phyloP scores from a whole-genome alignment of 2,113 vertebrate species.

The Ciconia stormi region DNA sequence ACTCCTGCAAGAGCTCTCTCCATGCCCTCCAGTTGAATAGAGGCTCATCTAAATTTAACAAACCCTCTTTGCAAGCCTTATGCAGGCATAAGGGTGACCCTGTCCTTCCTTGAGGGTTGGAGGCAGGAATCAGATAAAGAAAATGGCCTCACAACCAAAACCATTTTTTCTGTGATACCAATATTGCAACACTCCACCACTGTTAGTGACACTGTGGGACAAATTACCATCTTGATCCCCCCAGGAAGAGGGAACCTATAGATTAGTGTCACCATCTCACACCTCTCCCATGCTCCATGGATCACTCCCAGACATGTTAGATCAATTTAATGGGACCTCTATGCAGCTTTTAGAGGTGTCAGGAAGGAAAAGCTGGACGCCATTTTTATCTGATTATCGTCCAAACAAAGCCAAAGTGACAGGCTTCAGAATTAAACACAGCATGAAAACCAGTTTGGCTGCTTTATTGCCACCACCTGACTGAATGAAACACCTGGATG shows the following conservation, averaged over 20 bases:
- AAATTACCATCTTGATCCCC: background rate
- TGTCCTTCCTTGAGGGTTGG: background rate
- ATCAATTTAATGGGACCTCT: background rate
- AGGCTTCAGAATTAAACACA: background rate
- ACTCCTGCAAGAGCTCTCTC: background rate
- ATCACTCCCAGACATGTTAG: background rate
- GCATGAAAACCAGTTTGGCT: slow-evolving; percentile 51
- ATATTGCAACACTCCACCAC: background rate
- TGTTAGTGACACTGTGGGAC: background rate
- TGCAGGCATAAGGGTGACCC: background rate
- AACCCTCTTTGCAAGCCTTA: background rate
- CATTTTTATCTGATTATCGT: background rate
- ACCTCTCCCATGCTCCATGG: background rate
- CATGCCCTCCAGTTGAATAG: background rate
- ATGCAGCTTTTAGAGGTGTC: background rate
- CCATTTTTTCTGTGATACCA: background rate
- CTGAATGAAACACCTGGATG: slow-evolving; percentile 46
- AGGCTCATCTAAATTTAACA: background rate
- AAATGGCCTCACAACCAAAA: background rate
- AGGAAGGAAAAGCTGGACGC: background rate
- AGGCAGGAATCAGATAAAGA: background rate
- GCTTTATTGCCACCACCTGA: slow-evolving; percentile 49
- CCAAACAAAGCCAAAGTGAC: slow-evolving; percentile 4
- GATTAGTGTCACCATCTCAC: background rate
- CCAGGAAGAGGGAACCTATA: background rate